Evolutionary conservation across 2,888 invertebrate genomes (phyloP).

Genomic region (Slavum lentiscoides): DNA sequence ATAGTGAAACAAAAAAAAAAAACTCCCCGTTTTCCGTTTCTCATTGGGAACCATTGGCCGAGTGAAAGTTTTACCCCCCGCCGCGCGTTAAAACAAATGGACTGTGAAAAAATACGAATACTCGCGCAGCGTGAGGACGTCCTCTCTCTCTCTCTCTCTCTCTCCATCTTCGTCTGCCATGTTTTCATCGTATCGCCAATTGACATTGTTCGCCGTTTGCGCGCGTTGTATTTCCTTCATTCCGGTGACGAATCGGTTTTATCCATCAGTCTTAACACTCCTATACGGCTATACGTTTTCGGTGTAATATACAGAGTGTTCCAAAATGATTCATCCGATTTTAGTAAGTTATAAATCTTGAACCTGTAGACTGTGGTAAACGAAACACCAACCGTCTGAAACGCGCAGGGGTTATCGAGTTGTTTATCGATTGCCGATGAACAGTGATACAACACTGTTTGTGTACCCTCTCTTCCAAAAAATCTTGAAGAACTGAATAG

Average conservation of each 20-base stretch:
- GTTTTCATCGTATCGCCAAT: constrained; percentile 1
- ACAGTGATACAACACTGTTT: too few species aligned
- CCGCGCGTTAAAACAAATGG: constrained; percentile 28
- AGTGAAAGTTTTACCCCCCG: constrained; percentile 34
- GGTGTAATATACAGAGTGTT: too few species aligned
- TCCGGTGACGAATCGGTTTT: constrained; percentile 34
- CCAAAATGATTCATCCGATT: too few species aligned
- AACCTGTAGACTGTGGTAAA: too few species aligned
- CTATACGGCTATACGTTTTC: too few species aligned
- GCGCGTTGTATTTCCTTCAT: background rate
- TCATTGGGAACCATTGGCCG: constrained; percentile 27
- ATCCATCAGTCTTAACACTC: background rate
- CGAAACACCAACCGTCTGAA: too few species aligned
- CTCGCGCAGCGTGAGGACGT: constrained; percentile 33
- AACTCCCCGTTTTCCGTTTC: background rate
- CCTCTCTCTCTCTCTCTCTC: background rate
- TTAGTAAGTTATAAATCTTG: too few species aligned
- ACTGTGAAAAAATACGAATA: constrained; percentile 16
- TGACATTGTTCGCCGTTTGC: constrained; percentile 22
- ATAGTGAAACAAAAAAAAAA: background rate
- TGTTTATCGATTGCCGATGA: too few species aligned
- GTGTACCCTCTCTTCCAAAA: too few species aligned
- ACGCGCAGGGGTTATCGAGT: too few species aligned
- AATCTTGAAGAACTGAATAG: too few species aligned
- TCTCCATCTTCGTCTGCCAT: background rate